phyloP scores from a whole-genome alignment of 2,113 vertebrate species.

The Vulpes ferrilata region DNA sequence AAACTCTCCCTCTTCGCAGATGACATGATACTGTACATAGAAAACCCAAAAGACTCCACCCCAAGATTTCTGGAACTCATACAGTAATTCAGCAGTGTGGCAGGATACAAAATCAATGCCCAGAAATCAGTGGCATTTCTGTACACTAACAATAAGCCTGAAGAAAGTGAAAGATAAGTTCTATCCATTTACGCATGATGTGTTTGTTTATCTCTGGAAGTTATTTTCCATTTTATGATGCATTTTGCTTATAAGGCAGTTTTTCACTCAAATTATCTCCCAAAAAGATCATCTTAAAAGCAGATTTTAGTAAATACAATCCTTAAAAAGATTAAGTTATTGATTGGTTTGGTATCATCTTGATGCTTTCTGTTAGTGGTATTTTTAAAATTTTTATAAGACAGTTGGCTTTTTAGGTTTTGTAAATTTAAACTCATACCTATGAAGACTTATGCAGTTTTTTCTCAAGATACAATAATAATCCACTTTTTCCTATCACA shows the following conservation, averaged over 20 bases:
- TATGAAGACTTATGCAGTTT: background rate
- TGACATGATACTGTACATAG: no score
- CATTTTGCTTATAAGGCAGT: background rate
- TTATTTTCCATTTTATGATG: slow-evolving; percentile 43
- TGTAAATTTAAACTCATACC: background rate
- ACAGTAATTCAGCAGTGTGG: no score
- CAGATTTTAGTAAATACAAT: background rate
- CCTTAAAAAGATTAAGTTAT: background rate
- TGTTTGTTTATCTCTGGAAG: background rate
- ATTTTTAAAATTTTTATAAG: background rate
- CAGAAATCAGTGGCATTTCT: no score
- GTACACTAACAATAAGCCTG: no score
- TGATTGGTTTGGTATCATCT: background rate
- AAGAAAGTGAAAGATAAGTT: no score
- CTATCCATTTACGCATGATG: background rate
- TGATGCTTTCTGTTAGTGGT: background rate
- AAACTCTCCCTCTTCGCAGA: no score
- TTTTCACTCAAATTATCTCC: background rate
- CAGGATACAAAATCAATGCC: no score
- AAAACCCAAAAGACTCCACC: no score
- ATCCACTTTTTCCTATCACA: background rate
- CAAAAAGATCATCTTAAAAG: slow-evolving; percentile 11
- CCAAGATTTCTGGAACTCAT: no score
- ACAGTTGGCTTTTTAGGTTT: background rate
- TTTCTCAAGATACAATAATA: slow-evolving; percentile 17